Evolutionary conservation across 2,888 invertebrate species (phyloP).

Genomic region (Lasioglossum oenotherae): DNA sequence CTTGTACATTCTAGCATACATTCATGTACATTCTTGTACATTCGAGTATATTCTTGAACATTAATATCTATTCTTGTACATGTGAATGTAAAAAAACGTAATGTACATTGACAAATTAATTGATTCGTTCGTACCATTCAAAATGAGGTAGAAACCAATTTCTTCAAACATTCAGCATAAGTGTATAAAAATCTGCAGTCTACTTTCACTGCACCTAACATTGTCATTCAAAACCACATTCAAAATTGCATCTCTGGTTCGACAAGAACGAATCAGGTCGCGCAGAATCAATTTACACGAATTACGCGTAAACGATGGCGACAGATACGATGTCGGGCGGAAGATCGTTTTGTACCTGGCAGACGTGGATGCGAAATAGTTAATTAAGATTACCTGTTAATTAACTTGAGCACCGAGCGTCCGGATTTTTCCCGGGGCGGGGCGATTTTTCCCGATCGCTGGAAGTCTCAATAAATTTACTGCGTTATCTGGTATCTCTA

Average conservation of each 20-base stretch:
- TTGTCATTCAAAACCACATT: neutral
- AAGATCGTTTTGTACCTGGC: neutral
- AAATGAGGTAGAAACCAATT: no score
- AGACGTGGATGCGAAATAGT: neutral
- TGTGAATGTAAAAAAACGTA: no score
- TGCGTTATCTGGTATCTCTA: slow-evolving; percentile 23
- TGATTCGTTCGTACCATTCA: no score
- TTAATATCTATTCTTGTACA: no score
- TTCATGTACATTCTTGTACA: no score
- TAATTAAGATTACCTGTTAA: slow-evolving; percentile 10
- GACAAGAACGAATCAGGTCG: neutral
- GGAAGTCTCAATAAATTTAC: slow-evolving; percentile 23
- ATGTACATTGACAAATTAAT: no score
- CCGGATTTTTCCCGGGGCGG: neutral
- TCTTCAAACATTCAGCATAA: no score
- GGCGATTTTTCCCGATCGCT: neutral
- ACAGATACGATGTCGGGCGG: neutral
- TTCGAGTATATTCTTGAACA: no score
- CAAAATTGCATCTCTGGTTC: neutral
- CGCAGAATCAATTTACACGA: neutral
- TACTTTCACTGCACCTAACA: neutral
- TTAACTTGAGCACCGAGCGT: neutral
- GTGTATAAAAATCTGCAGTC: neutral
- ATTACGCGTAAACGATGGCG: neutral
- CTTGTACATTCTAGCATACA: no score